Percentiles rank a stretch among this genome's conserved stretches.
Evolutionary conservation across 2,888 invertebrate genomes (phyloP).

Genomic region (Scotopteryx bipunctaria): DNA sequence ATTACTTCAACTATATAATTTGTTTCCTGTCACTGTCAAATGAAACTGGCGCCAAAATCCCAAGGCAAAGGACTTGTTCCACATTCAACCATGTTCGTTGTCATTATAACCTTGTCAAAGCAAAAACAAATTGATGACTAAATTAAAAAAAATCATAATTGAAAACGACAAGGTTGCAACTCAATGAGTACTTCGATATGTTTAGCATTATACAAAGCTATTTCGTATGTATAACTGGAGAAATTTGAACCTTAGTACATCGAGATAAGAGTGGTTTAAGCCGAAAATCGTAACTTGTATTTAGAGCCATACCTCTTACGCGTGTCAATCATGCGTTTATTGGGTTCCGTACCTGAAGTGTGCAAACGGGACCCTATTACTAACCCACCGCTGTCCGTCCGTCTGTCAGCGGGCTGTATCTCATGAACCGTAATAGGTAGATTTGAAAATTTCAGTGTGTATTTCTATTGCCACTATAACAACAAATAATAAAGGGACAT

Average conservation of each 20-base stretch:
- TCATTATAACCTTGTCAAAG: conserved; percentile 17
- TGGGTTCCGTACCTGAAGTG: not conserved
- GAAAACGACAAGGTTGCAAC: conserved; percentile 28
- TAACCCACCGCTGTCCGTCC: too few relatives aligned
- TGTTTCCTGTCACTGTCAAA: not conserved
- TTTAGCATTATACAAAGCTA: conserved; percentile 17
- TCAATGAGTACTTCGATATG: conserved; percentile 15
- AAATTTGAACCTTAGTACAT: conserved; percentile 8
- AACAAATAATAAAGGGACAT: too few relatives aligned
- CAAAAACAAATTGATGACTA: conserved; percentile 4
- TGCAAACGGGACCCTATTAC: too few relatives aligned
- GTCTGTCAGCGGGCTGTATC: too few relatives aligned
- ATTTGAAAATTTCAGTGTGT: too few relatives aligned
- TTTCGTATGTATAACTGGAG: not conserved
- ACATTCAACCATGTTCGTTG: conserved; percentile 1
- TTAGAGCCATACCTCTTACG: conserved; percentile 5
- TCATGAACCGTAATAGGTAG: too few relatives aligned
- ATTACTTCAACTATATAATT: not conserved
- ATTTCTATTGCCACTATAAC: too few relatives aligned
- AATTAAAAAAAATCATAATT: conserved; percentile 20
- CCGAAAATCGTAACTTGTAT: not conserved
- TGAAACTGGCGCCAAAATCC: not conserved
- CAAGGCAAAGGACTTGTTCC: not conserved
- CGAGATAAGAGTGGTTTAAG: conserved; percentile 9
- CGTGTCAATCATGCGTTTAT: conserved; percentile 1